Base-by-base conservation (phyloP, 2,888 invertebrate genomes). In the Orchestes rusci region DNA sequence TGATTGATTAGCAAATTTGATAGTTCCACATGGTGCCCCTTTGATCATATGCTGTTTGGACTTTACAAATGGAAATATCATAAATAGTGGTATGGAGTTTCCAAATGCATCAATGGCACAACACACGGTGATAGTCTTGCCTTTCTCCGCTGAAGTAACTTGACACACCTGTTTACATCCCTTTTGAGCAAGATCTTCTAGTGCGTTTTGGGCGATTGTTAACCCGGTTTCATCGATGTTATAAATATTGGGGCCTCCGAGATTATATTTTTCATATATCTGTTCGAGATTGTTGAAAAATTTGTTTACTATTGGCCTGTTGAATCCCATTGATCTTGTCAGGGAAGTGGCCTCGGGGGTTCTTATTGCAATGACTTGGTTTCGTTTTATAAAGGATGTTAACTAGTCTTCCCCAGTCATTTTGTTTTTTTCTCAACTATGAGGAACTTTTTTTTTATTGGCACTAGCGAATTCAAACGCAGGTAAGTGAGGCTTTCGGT, bases 31-130 rank as follows among this genome's bases (percentile, higher is more conserved):
- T 38, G 32, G 15, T 16, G 32, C 32, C 13, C 32, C 15, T 32
- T 32, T 36, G 28, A 27, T 38, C 38, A 38, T 38, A 39, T 39
- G 39, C 30, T 39, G 39, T 30, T 39, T 39, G n/a, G 30, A 29
- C 28, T 29, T 39, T 29, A 39, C 39, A 39, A 39, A 30, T 39
- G 39, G 39, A 39, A 39, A 39, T 29, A 39, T 29, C 39, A 39
- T 39, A 39, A 39, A 39, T 39, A 30, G 39, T 36, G 39, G 39
- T 39, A 39, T 2, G 28, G 39, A 39, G 20, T 36, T 36, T 36
- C 18, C 36, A 18, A 19, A 36, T 36, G 18, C 17, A 36, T 36
- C 20, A 18, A 36, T 36, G 36, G 13, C 36, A 36, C 36, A 36
- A 36, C 18, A 36, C 36, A 36, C 23, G 17, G 19, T 36, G 20